phyloP scores from a whole-genome alignment of 2,113 vertebrate genomes.

The Shinisaurus crocodilurus region DNA sequence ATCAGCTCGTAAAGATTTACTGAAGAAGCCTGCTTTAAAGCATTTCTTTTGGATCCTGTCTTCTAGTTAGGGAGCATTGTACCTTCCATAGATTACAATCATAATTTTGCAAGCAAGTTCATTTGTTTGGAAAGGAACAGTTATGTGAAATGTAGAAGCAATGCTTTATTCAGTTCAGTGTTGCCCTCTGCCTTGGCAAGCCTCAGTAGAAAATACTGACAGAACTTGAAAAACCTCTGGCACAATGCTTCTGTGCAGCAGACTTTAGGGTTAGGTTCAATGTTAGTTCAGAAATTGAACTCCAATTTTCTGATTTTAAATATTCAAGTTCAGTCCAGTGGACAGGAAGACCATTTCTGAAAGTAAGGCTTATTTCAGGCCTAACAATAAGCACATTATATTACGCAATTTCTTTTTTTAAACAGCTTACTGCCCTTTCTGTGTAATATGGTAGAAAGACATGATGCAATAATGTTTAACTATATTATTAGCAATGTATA shows the following conservation, averaged over 20 bases:
- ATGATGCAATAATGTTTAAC: not conserved
- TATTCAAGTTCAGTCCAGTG: not conserved
- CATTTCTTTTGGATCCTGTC: not conserved
- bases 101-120: not conserved
- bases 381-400: not conserved
- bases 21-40: not conserved
- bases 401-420: not conserved
- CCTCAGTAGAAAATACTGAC: too few relatives aligned
- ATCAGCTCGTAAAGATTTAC: not conserved
- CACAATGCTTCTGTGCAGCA: too few relatives aligned
- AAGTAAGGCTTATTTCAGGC: not conserved
- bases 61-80: not conserved
- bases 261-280: not conserved
- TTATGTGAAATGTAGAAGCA: too few relatives aligned
- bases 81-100: not conserved
- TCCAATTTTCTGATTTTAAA: not conserved
- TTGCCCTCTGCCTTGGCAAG: too few relatives aligned
- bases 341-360: not conserved
- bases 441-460: not conserved
- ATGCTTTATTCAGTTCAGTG: too few relatives aligned
- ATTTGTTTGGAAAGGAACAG: not conserved
- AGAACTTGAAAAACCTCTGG: too few relatives aligned
- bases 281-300: not conserved
- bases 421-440: not conserved
- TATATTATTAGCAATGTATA: not conserved